Base-by-base conservation (phyloP, 2,797 vertebrate genomes). In the Pelobates cultripes region DNA sequence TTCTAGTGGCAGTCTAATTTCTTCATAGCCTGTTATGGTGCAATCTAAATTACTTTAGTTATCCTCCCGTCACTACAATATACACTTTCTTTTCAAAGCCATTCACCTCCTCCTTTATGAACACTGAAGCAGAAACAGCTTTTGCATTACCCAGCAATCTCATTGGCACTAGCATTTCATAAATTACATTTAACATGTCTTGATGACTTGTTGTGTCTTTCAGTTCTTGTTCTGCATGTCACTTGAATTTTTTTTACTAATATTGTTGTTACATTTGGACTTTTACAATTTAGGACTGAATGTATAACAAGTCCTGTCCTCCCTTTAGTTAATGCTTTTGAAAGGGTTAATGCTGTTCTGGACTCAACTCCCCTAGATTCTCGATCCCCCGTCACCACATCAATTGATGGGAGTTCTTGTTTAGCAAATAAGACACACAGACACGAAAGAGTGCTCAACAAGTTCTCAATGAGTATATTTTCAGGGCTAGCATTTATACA, bases 281-380 rank as follows among this genome's bases (percentile, higher is more conserved):
- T 61, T 75, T 75, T 70, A n/a, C 53, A 43, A 57, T 47, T 43
- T 13, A 40, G n/a, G 61, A 43, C 4, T 47, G 44, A 28, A 70
- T 75, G 43, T 47, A 68, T 63, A 75, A 70, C 68, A 75, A 47
- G 57, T 51, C 14, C 43, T 75, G 66, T 75, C 66, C 64, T 80
- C 72, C 79, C 64, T 75, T 80, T 69, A 75, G 42, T 1, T 60
- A 13, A 70, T 70, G 53, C 47, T 75, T 81, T n/a, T n/a, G n/a
- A n/a, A n/a, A n/a, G n/a, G n/a, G n/a, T n/a, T n/a, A n/a, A n/a
- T n/a, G n/a, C n/a, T n/a, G n/a, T n/a, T n/a, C n/a, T n/a, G n/a
- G n/a, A n/a, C n/a, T n/a, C n/a, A n/a, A n/a, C n/a, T n/a, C n/a
- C n/a, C n/a, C n/a, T n/a, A n/a, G n/a, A n/a, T n/a, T n/a, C n/a